Conservation (phyloP, 2,797 vertebrate genomes). For the Dromococcyx pavoninus region DNA sequence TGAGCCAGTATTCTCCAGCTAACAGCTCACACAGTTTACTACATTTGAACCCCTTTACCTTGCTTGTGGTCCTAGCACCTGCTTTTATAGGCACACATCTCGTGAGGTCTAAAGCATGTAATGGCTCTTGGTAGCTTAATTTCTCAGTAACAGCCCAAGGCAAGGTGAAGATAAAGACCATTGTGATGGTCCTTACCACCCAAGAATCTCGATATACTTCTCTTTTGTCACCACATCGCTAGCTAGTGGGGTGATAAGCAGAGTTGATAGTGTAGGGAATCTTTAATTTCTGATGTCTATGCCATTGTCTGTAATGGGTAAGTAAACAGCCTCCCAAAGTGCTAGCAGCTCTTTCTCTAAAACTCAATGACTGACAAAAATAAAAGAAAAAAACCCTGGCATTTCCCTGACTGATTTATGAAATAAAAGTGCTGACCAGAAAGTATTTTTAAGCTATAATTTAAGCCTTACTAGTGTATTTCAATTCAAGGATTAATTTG, state of each 20-base stretch:
- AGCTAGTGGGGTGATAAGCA: background rate
- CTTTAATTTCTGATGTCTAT: background rate
- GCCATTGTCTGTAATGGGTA: background rate
- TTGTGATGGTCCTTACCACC: background rate
- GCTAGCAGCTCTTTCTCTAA: background rate
- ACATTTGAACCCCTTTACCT: fast-evolving
- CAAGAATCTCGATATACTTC: background rate
- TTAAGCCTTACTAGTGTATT: background rate
- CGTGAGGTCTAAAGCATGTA: background rate
- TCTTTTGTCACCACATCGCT: background rate
- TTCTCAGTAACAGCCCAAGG: background rate
- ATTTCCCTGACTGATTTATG: background rate
- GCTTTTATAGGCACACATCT: background rate
- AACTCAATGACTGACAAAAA: background rate
- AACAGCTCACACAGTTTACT: background rate
- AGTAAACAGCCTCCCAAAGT: background rate
- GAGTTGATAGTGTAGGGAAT: background rate
- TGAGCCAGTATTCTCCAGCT: background rate
- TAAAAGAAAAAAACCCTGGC: background rate
- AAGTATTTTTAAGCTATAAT: background rate
- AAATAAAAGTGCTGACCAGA: background rate
- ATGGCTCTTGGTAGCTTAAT: background rate
- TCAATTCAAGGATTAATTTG: conserved; percentile 6
- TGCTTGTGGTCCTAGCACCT: background rate
- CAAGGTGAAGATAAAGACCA: background rate